Base-by-base conservation (phyloP, 2,797 vertebrate species). In the Acipenser transmontanus region DNA sequence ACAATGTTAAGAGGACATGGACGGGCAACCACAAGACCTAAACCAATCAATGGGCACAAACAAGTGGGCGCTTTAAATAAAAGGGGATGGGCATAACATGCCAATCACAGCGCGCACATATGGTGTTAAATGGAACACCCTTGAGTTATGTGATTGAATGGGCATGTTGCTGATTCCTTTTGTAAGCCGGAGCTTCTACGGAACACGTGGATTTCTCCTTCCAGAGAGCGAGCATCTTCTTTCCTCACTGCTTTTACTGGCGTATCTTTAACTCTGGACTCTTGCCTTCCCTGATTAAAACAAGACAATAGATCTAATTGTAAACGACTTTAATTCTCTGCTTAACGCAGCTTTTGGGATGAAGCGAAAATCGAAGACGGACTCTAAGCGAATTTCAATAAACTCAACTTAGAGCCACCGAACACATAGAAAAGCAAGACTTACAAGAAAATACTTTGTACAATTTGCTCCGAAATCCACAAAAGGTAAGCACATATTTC, bases 161-260 rank as follows among this genome's bases (percentile, higher is more conserved):
- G 61, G 51, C 8, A 11, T 13, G 12, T 1, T 34, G 67, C 67
- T 57, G 61, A 68, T 14, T 17, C 10, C 13, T 52, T 47, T 63
- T 13, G 50, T 68, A 61, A 13, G 9, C 20, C 13, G 60, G 11
- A 61, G 17, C 60, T 14, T 13, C 7, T 49, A 56, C 12, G 8
- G 14, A 57, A 57, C 61, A 63, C 51, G 67, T 68, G 67, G 67
- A 68, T 68, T 68, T 68, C 64, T 10, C 14, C 9, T 13, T 68
- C 9, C 47, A 61, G 12, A 12, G 61, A 20, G 52, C 52, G 14
- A 61, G 11, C 54, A n/a, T 47, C 7, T 61, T 61, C 8, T 17
- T 61, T 61, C 8, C 9, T 47, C 7, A 14, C 17, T 9, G 3
- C 6, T 17, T 47, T 61, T 61, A 34, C 54, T 13, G 54, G 12